phyloP scores from a whole-genome alignment of 2,888 invertebrate species.

The Andrena camellia region DNA sequence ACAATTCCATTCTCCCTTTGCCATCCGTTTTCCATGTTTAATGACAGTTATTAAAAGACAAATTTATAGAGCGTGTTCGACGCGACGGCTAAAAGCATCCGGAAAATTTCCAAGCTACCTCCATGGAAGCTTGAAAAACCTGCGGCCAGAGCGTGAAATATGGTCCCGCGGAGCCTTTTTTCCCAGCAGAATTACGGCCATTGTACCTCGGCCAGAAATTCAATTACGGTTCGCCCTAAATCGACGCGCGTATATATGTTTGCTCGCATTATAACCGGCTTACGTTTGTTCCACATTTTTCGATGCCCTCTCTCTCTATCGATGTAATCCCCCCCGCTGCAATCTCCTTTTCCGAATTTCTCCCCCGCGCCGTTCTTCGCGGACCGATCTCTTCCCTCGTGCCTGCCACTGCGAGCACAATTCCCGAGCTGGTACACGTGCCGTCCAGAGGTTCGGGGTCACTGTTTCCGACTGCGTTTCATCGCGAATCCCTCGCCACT shows the following conservation, averaged over 20 bases:
- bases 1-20: too few relatives aligned
- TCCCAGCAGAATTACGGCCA: slow-evolving; percentile 5
- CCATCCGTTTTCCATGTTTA: too few relatives aligned
- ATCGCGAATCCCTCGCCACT: too few relatives aligned
- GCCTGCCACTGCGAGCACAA: too few relatives aligned
- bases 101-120: too few relatives aligned
- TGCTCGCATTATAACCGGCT: slow-evolving; percentile 25
- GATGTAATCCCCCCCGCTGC: slow-evolving; percentile 10
- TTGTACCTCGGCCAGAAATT: slow-evolving; percentile 28
- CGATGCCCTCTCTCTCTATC: slow-evolving; percentile 1
- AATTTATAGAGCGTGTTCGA: background rate
- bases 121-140: too few relatives aligned
- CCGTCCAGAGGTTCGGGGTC: too few relatives aligned
- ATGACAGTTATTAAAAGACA: too few relatives aligned
- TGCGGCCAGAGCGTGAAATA: too few relatives aligned
- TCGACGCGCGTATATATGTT: slow-evolving; percentile 20
- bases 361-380: background rate
- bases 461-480: too few relatives aligned
- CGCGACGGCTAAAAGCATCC: too few relatives aligned
- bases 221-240: slow-evolving; percentile 13
- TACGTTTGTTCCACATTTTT: slow-evolving; percentile 24
- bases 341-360: slow-evolving; percentile 11
- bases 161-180: background rate
- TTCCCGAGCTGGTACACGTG: too few relatives aligned
- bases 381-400: background rate